Evolutionary conservation across 1,140 invertebrate species (phyloP), one percentile per base, ranked within the genome.

Genomic region (Cephus cinctus): DNA sequence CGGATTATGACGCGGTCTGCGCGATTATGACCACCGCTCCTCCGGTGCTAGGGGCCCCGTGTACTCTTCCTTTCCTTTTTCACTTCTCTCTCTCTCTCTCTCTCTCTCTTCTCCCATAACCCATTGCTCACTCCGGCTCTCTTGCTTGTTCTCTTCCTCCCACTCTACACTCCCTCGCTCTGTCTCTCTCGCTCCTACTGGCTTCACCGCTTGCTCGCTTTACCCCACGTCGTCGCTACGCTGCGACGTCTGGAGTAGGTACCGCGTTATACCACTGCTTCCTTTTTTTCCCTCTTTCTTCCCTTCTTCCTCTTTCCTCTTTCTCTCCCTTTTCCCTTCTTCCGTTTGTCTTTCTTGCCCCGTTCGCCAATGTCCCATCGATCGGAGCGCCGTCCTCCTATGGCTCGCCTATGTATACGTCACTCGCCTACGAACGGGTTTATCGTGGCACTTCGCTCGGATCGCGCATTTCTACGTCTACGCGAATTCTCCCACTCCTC

Each of bases 1-100:
- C 68, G 65, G 74, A 76, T 76, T 76, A 76, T 76, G 71, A 76
- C 74, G 71, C 74, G 71, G 63, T 66, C 70, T 76, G 72, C 63
- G 73, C 70, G 73, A 76, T 76, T 75, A 75, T 69, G 65, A 75
- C 65, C 72, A 67, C 67, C 65, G 59, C 54, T 58, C 54, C 18
- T 39, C 38, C 20, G 20, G 43, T 34, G 27, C 18, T 44, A 36
- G 41, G 14, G 12, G 31, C 43, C 19, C 19, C 9, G 14, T 45
- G 41, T 43, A 46, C 51, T 50, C 47, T 56, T 20, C 19, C n/a
- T 41, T 25, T 12, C 23, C 25, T 35, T 52, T 54, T 44, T 32
- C 20, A 11, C 18, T 1, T 12, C 36, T 47, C 45, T 52, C 43
- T 47, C 41, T 31, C 36, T 50, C 51, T 52, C 21, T 6, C 25